Conservation (phyloP, 2,113 vertebrate genomes). For the Baryphthengus martii region DNA sequence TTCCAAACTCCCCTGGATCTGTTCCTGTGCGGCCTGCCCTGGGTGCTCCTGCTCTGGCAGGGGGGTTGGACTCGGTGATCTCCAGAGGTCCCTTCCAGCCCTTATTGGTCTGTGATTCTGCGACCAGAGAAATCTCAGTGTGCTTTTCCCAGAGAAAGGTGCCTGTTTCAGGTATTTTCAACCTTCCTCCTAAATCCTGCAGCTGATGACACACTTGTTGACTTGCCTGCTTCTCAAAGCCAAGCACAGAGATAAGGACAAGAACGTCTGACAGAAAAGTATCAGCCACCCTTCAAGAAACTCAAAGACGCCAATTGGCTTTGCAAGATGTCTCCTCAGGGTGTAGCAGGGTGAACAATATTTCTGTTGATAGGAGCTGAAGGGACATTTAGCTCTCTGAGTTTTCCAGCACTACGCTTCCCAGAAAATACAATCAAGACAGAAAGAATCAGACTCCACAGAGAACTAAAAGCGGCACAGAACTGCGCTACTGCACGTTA, state of each 20-base stretch:
- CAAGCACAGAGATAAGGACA: neutral
- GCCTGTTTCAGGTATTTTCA: neutral
- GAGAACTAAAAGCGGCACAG: neutral
- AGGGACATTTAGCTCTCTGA: neutral
- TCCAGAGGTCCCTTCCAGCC: too few relatives aligned
- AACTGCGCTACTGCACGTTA: neutral
- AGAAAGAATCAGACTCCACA: neutral
- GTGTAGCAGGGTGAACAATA: neutral
- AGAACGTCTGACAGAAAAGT: neutral
- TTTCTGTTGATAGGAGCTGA: neutral
- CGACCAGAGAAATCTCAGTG: neutral
- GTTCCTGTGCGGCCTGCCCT: too few relatives aligned
- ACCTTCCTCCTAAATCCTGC: neutral
- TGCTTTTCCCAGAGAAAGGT: neutral
- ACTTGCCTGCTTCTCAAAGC: rapidly evolving
- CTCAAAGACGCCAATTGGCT: neutral
- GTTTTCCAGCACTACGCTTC: neutral
- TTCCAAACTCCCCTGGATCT: too few relatives aligned
- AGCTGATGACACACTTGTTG: neutral
- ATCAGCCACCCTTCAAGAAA: neutral
- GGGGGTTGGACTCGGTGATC: too few relatives aligned
- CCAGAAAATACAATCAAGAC: neutral
- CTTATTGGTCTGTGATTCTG: too few relatives aligned
- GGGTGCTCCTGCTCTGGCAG: too few relatives aligned
- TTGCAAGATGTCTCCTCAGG: neutral